These are phyloP conservation scores for Sinocyclocheilus maitianheensis DNA, from an alignment of 2,113 vertebrate genomes.

Conservation along the genomic window DNA sequence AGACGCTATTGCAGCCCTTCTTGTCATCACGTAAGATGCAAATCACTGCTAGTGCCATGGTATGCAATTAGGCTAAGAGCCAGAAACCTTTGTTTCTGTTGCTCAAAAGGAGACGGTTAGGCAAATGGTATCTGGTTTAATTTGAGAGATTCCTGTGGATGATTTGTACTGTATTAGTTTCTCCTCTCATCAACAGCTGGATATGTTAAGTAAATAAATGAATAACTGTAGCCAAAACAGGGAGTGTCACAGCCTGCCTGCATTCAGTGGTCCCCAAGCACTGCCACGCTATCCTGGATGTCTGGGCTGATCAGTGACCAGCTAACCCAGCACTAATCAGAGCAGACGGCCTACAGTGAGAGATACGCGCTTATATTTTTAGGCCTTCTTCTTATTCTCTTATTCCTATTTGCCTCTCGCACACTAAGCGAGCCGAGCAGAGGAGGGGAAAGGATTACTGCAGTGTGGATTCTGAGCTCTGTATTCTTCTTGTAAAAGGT, in stretches of 20 bases:
- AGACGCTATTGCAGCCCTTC: neutral
- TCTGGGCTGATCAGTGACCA: conserved; percentile 42
- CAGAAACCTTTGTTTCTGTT: conserved; percentile 20
- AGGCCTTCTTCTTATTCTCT: conserved; percentile 14
- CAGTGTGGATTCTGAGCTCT: neutral
- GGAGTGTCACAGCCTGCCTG: neutral
- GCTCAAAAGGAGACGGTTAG: neutral
- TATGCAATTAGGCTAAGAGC: neutral
- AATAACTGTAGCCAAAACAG: neutral
- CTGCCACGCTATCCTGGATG: conserved; percentile 25
- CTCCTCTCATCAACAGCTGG: neutral
- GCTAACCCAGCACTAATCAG: conserved; percentile 40
- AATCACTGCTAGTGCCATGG: neutral
- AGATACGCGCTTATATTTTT: conserved; percentile 40
- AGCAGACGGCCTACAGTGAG: conserved; percentile 42
- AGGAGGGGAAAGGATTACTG: conserved; percentile 34
- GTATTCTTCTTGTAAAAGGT: conserved; percentile 1
- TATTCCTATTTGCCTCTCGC: neutral
- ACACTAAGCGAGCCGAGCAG: neutral
- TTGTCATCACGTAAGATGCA: conserved; percentile 15
- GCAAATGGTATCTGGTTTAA: neutral
- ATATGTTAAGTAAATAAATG: conserved; percentile 4
- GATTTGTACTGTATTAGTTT: neutral
- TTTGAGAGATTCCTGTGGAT: neutral
- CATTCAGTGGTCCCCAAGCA: neutral